These are phyloP conservation scores for Hydrotaea cyrtoneurina DNA, from an alignment of 2,888 invertebrate genomes.

Conservation along the genomic window DNA sequence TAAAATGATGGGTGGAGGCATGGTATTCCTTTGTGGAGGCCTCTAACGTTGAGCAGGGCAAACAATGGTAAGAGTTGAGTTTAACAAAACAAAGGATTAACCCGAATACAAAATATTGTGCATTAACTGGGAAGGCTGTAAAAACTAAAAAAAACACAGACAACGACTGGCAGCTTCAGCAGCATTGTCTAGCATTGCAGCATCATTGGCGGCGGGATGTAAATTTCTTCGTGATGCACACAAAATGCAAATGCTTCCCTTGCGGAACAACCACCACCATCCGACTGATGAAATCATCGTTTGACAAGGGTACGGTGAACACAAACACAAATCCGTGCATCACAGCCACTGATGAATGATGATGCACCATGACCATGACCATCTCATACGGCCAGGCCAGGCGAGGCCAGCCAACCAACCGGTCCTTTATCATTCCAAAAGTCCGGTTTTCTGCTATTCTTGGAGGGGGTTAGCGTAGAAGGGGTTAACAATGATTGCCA, in stretches of 20 bases:
- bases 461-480: not conserved
- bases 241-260: not conserved
- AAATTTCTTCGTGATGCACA: not conserved
- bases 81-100: conserved; percentile 44
- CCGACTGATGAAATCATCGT: not conserved
- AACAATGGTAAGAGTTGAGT: conserved; percentile 1
- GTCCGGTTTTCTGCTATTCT: not conserved
- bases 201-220: not conserved
- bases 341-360: not conserved
- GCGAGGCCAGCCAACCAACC: too few species aligned
- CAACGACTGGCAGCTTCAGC: not conserved
- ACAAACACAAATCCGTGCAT: not conserved
- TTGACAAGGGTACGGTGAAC: not conserved
- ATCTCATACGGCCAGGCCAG: not conserved
- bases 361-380: conserved; percentile 19
- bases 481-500: not conserved
- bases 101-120: conserved; percentile 29
- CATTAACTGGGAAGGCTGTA: conserved; percentile 24
- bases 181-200: too few species aligned
- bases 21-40: not conserved
- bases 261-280: not conserved
- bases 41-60: not conserved
- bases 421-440: not conserved
- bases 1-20: too few species aligned
- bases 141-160: conserved; percentile 24